These are phyloP conservation scores for Manacus vitellinus DNA, from an alignment of 2,113 vertebrate genomes.

Conservation along the genomic window DNA sequence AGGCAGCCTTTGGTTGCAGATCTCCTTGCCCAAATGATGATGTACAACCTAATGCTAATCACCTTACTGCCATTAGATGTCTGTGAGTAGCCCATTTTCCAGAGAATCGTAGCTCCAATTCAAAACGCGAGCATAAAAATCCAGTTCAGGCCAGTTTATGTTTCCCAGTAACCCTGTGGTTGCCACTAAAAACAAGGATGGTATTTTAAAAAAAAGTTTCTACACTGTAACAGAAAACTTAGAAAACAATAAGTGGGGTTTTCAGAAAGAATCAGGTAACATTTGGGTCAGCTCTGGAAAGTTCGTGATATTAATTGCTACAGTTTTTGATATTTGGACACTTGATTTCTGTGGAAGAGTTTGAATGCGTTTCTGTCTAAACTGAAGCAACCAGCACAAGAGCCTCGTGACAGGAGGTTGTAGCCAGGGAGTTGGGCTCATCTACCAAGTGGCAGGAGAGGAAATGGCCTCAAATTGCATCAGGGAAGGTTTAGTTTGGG, in stretches of 20 bases:
- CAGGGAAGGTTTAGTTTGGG: not conserved
- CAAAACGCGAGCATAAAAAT: not conserved
- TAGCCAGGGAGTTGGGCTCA: not conserved
- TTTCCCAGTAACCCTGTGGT: not conserved
- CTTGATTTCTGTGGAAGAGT: not conserved
- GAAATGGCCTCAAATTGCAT: fast-evolving
- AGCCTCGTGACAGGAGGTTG: not conserved
- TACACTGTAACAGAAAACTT: not conserved
- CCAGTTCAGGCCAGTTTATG: not conserved
- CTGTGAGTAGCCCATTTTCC: not conserved
- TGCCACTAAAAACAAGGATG: not conserved
- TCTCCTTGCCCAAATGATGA: not conserved
- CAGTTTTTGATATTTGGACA: not conserved
- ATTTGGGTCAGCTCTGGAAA: not conserved
- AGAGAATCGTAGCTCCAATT: not conserved
- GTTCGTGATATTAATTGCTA: not conserved
- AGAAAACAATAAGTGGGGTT: not conserved
- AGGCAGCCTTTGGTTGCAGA: not conserved
- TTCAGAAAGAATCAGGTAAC: not conserved
- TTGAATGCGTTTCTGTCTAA: not conserved
- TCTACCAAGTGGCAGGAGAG: not conserved
- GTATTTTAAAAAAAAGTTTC: not conserved
- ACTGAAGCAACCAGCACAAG: not conserved
- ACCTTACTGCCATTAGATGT: not conserved
- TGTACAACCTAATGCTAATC: not conserved